A percentile compares a stretch with the other conserved stretches of the same genome.
Conservation (phyloP, 2,113 vertebrate species). For the Dinomys branickii region DNA sequence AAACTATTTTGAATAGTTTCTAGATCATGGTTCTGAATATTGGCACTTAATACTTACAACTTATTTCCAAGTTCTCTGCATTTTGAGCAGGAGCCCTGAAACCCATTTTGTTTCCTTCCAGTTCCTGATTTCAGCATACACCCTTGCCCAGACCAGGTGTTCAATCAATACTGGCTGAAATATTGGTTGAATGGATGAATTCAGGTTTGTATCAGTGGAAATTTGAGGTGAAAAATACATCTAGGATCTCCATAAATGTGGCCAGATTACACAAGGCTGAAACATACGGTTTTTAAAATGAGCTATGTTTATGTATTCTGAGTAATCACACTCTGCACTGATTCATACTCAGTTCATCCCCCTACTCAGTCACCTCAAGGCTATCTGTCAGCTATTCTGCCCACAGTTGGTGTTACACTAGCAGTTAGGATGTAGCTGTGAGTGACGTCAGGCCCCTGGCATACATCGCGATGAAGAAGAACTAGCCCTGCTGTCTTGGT, state of each 20-base stretch:
- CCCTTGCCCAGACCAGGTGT: background rate
- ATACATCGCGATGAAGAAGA: background rate
- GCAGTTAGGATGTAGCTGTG: background rate
- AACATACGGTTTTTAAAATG: background rate
- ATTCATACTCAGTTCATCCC: background rate
- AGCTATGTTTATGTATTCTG: background rate
- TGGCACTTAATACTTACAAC: background rate
- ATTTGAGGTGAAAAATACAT: conserved; percentile 19
- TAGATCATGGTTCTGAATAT: conserved; percentile 38
- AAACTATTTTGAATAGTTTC: no score
- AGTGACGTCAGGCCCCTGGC: background rate
- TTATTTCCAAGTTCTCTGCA: background rate
- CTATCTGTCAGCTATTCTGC: background rate
- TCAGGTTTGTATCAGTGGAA: background rate
- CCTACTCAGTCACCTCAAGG: background rate
- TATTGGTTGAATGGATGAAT: background rate
- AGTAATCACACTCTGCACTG: background rate
- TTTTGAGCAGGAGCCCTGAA: background rate
- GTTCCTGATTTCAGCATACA: background rate
- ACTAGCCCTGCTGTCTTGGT: background rate
- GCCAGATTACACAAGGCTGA: background rate
- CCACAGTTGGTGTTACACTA: background rate
- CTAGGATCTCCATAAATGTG: background rate
- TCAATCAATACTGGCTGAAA: conserved; percentile 16
- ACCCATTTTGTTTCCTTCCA: background rate